phyloP scores from a whole-genome alignment of 2,888 invertebrate genomes.

The Drosophila subsilvestris region DNA sequence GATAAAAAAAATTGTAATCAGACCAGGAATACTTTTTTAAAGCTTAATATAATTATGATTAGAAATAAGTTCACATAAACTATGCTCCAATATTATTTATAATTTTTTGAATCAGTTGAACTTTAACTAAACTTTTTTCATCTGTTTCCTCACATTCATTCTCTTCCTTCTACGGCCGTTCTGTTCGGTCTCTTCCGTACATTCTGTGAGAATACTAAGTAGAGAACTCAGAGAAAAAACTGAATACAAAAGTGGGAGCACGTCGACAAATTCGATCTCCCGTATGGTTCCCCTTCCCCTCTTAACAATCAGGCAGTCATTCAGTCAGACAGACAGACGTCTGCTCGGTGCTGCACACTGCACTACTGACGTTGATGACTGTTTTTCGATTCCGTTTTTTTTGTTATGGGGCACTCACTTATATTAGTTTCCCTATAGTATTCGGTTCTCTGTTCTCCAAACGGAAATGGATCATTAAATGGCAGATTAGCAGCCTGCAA shows the following conservation, averaged over 20 bases:
- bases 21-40: not conserved
- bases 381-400: slow-evolving; percentile 23
- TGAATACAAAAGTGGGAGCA: not conserved
- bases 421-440: slow-evolving; percentile 36
- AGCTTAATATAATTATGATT: too few relatives aligned
- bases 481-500: slow-evolving; percentile 25
- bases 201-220: slow-evolving; percentile 37
- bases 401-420: slow-evolving; percentile 14
- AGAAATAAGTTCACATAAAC: not conserved
- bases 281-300: not conserved
- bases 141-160: not conserved
- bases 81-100: not conserved
- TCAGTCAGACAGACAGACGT: not conserved
- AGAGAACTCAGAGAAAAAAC: slow-evolving; percentile 9
- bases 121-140: slow-evolving; percentile 7
- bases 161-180: slow-evolving; percentile 1
- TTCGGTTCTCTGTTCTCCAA: slow-evolving; percentile 23
- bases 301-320: slow-evolving; percentile 32
- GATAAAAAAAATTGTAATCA: not conserved
- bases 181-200: slow-evolving; percentile 23
- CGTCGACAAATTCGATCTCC: slow-evolving; percentile 12
- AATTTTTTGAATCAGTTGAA: not conserved
- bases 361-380: slow-evolving; percentile 26
- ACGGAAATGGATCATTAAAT: slow-evolving; percentile 47
- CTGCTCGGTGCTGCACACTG: not conserved